Evolutionary conservation across 2,888 invertebrate genomes (phyloP), one percentile per base, ranked within the genome.

Genomic region (Calameuta idolon): DNA sequence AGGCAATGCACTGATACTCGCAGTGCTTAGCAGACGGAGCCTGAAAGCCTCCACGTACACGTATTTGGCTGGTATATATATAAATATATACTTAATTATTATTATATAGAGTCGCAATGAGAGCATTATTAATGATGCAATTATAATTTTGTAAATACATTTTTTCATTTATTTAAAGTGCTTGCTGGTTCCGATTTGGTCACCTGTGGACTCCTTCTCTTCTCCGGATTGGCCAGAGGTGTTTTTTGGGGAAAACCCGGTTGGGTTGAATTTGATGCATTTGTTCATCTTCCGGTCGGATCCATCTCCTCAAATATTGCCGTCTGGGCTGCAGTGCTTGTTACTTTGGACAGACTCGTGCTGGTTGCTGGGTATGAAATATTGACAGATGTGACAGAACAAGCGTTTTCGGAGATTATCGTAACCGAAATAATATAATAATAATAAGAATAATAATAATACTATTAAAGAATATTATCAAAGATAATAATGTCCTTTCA

Each of bases 21-120:
- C 86, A 74, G 90, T 91, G 74, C 83, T 90, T 34, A 83, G 80
- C 77, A 85, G 86, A 74, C 85, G 84, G 79, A 87, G 89, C 80
- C 81, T 89, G 35, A 87, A 85, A 40, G 87, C 89, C 69, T 91
- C 91, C 34, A 87, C 89, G 69, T 91, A 89, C 79, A 90, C 90
- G 69, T 91, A 91, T 84, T 84, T 92, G 79, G 84, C 89, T 82
- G 90, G 92, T 91, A 83, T 11, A 33, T 69, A 37, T 37, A 15
- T 11, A 34, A 34, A 34, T 40, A 9, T 40, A 9, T 55, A 23
- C 2, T 23, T 40, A 23, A 40, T 40, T 40, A 23, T 23, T 55
- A 55, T 55, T 23, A 55, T 9, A 23, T 55, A 40, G 4, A 40
- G 40, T 40, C 1, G 4, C 15, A 40, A 37, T 12, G 1, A 37